A percentile compares a stretch with the other conserved stretches of the same genome.
Evolutionary conservation across 1,140 invertebrate genomes (phyloP).

Genomic region (Teleogryllus occipitalis): DNA sequence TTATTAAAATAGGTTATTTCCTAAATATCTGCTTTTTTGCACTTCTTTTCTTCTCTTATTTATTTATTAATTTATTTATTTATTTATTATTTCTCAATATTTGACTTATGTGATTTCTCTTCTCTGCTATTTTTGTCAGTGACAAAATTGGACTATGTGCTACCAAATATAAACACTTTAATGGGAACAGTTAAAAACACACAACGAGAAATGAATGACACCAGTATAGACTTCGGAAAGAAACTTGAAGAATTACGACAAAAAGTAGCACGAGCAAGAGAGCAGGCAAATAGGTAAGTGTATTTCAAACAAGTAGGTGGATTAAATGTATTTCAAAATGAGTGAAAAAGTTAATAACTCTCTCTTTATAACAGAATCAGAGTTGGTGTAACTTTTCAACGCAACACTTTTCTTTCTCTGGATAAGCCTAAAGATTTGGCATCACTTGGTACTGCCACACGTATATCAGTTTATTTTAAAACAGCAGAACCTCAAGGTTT

Average conservation of each 20-base stretch:
- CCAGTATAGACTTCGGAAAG: slow-evolving; percentile 51
- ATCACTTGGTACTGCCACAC: slow-evolving; percentile 73
- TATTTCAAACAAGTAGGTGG: background rate
- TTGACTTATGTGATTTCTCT: background rate
- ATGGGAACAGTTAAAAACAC: slow-evolving; percentile 49
- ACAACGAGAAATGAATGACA: slow-evolving; percentile 45
- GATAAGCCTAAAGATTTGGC: slow-evolving; percentile 75
- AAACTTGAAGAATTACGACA: slow-evolving; percentile 63
- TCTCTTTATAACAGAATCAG: slow-evolving; percentile 45
- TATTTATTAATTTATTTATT: no score
- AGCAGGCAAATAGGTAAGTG: slow-evolving; percentile 52
- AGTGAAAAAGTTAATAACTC: no score
- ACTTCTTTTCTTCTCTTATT: no score
- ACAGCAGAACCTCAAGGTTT: slow-evolving; percentile 75
- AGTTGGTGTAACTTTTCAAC: slow-evolving; percentile 77
- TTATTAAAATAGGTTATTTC: no score
- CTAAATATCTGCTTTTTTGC: no score
- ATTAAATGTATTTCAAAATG: no score
- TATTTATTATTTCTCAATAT: background rate
- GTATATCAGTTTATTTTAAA: slow-evolving; percentile 77
- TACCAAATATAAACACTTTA: slow-evolving; percentile 52
- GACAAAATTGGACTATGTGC: slow-evolving; percentile 50
- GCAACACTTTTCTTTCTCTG: slow-evolving; percentile 73
- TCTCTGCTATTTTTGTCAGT: slow-evolving; percentile 38
- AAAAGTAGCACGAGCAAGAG: slow-evolving; percentile 70